Base-by-base conservation (phyloP, 2,113 vertebrate genomes). In the Phalacrocorax brasilianus region DNA sequence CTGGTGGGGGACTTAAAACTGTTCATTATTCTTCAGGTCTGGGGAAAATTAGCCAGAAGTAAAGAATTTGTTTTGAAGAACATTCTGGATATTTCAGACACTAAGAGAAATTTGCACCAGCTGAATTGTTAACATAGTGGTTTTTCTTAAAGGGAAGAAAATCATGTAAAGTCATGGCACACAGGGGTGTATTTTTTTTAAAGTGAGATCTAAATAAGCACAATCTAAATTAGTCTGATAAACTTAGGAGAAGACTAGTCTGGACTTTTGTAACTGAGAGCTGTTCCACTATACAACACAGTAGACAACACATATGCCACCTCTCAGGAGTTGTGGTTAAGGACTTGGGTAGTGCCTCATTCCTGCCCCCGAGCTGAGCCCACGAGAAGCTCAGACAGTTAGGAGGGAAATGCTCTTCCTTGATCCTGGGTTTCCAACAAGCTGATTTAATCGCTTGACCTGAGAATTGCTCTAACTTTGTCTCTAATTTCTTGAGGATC, bases 401-500 rank as follows among this genome's bases (percentile, higher is more conserved):
- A 45, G 62, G 18, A 90, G 74, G 61, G 14, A 96, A 95, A 94
- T 63, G 42, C n/a, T 83, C 42, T 76, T 71, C 47, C 72, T 77
- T 89, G 75, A 88, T 88, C 85, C 88, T 72, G 50, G n/a, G 32
- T 71, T 94, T 96, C 76, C 63, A 65, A 55, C 58, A 83, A 80
- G 72, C 38, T 92, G 42, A 47, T 88, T 93, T 93, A 85, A 88
- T 95, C 33, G 3, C 79, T 86, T 0, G 0, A 88, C 38, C 30
- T 93, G 88, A 92, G 88, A 91, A 85, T 73, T 80, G 38, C 59
- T 91, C 55, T 55, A 49, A 92, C 67, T 83, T 93, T 79, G 42
- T 80, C 63, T 88, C 67, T 79, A 91, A 88, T 83, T 91, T 90
- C 78, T 96, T 90, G 49, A 80, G 78, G 89, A 83, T 91, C 85